Percentiles rank a stretch among this genome's conserved stretches.
Evolutionary conservation across 2,888 invertebrate genomes (phyloP).

Genomic region (Dastarcus helophoroides): DNA sequence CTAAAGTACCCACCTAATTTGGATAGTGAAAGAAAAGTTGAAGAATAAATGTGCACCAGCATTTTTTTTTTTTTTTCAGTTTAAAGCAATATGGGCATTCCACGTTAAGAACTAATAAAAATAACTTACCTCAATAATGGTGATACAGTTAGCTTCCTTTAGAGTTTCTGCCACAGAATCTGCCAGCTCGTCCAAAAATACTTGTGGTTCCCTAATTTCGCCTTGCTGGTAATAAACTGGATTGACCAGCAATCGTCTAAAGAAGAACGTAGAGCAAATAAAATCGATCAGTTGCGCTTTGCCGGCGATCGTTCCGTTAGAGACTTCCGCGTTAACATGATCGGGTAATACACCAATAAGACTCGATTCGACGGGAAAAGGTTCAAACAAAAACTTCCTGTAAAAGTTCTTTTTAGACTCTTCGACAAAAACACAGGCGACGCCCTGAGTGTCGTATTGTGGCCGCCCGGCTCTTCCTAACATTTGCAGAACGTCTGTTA

Average conservation of each 20-base stretch:
- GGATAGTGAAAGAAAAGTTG: no score
- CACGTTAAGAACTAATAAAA: conserved; percentile 2
- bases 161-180: conserved; percentile 66
- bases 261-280: conserved; percentile 97
- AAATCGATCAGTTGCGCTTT: conserved; percentile 93
- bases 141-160: conserved; percentile 65
- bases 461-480: conserved; percentile 98
- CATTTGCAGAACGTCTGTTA: conserved; percentile 99
- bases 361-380: conserved; percentile 98
- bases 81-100: background rate
- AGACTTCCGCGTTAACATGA: conserved; percentile 94
- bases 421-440: conserved; percentile 81
- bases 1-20: no score
- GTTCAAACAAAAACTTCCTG: conserved; percentile 97
- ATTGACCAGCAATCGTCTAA: conserved; percentile 81
- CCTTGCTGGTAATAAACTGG: conserved; percentile 82
- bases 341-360: conserved; percentile 84
- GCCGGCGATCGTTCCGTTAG: conserved; percentile 87
- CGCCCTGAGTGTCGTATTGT: conserved; percentile 88
- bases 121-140: conserved; percentile 51
- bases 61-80: no score
- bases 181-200: conserved; percentile 70
- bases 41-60: no score
- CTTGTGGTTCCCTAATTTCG: conserved; percentile 57
- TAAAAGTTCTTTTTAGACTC: conserved; percentile 98